Conservation (phyloP, 2,113 vertebrate genomes). For the Neotoma lepida region DNA sequence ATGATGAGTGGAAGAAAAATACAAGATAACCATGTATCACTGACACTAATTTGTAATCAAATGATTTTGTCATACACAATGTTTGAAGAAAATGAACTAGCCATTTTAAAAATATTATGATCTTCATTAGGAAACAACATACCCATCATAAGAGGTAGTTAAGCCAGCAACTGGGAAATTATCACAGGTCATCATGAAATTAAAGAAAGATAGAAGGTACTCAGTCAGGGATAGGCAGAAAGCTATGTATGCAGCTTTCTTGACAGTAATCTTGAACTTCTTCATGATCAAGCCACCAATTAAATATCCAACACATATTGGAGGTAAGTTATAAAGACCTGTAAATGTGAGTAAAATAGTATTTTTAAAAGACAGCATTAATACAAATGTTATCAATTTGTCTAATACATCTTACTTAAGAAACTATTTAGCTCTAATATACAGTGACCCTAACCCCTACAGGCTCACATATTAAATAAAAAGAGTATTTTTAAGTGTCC, state of each 20-base stretch:
- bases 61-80: not conserved
- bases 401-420: not conserved
- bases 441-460: not conserved
- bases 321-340: conserved; percentile 94
- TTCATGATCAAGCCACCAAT: conserved; percentile 95
- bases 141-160: conserved; percentile 93
- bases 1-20: not conserved
- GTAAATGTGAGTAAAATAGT: conserved; percentile 65
- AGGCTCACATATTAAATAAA: not conserved
- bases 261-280: conserved; percentile 91
- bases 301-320: conserved; percentile 93
- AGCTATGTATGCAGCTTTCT: conserved; percentile 89
- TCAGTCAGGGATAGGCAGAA: conserved; percentile 87
- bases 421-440: not conserved
- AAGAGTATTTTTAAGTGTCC: conserved; percentile 34
- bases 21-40: not conserved
- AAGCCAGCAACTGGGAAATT: conserved; percentile 92
- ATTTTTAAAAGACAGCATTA: conserved; percentile 36
- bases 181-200: conserved; percentile 90
- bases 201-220: conserved; percentile 88
- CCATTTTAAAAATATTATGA: not conserved
- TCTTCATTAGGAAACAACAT: conserved; percentile 72
- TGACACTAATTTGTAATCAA: not conserved
- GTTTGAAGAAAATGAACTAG: not conserved
- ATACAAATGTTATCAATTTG: conserved; percentile 10